phyloP scores from a whole-genome alignment of 2,113 vertebrate species.

The Neodontobutis hainanensis region DNA sequence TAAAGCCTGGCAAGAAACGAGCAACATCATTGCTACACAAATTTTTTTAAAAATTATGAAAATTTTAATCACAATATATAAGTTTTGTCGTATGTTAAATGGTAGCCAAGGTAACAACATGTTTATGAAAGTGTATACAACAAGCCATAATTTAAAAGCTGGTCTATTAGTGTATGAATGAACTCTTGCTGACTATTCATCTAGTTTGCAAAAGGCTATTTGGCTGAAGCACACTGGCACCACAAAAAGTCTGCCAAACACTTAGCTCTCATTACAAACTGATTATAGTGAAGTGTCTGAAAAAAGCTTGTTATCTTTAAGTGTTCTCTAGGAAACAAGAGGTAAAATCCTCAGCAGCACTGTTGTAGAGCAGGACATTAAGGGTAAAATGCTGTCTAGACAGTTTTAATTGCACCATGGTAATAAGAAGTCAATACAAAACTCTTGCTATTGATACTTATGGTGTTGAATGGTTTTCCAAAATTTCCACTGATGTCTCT shows the following conservation, averaged over 20 bases:
- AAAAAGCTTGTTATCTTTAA: constrained; percentile 55
- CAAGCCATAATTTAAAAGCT: constrained; percentile 26
- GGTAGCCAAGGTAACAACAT: not conserved
- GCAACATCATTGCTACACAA: constrained; percentile 6
- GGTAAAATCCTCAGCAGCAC: constrained; percentile 25
- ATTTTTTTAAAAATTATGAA: too few relatives aligned
- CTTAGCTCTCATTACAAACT: constrained; percentile 65
- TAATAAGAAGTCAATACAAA: constrained; percentile 20
- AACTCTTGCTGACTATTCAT: constrained; percentile 64
- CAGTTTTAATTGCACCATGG: constrained; percentile 32
- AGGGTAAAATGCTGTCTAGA: constrained; percentile 30
- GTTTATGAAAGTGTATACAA: not conserved
- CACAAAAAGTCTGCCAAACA: constrained; percentile 58
- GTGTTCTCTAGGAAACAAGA: constrained; percentile 28
- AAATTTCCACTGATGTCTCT: too few relatives aligned
- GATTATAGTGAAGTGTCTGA: constrained; percentile 46
- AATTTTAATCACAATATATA: too few relatives aligned
- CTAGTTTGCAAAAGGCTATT: constrained; percentile 54
- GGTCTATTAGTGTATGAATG: constrained; percentile 51
- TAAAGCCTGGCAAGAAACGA: constrained; percentile 36
- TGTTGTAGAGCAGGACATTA: constrained; percentile 21
- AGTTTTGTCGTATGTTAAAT: constrained; percentile 2
- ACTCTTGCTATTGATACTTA: constrained; percentile 14
- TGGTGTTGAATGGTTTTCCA: not conserved
- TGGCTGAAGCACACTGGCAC: constrained; percentile 58